Conservation (phyloP, 1,140 invertebrate genomes). For the Zaprionus vittiger region DNA sequence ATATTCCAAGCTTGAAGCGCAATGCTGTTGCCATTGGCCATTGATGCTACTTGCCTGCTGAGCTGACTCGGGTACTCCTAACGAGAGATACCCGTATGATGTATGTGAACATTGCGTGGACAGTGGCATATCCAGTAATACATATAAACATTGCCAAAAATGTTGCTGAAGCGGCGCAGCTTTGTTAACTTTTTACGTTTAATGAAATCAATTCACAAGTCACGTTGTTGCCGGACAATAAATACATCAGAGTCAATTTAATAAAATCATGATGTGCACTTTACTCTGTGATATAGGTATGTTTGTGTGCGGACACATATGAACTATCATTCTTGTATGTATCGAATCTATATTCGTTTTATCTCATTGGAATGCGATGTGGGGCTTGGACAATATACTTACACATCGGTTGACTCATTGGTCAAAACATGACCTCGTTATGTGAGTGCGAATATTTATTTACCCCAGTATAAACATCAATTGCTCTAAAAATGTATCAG, state of each 20-base stretch:
- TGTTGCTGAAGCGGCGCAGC: constrained; percentile 57
- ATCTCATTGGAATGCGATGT: constrained; percentile 76
- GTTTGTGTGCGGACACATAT: constrained; percentile 24
- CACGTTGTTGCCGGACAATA: constrained; percentile 84
- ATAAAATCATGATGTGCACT: constrained; percentile 84
- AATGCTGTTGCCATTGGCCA: constrained; percentile 69
- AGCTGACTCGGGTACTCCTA: constrained; percentile 54
- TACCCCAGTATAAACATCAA: constrained; percentile 47
- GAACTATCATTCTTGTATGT: constrained; percentile 45
- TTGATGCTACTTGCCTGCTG: constrained; percentile 56
- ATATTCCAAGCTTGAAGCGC: constrained; percentile 72
- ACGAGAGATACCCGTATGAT: constrained; percentile 76
- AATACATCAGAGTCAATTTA: constrained; percentile 84
- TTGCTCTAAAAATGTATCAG: constrained; percentile 69
- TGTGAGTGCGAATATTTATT: constrained; percentile 23
- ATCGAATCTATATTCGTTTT: constrained; percentile 75
- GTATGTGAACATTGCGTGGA: constrained; percentile 15
- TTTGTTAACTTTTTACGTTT: constrained; percentile 83
- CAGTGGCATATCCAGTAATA: constrained; percentile 19
- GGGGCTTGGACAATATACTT: constrained; percentile 34
- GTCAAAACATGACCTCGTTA: constrained; percentile 9
- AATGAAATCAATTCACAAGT: constrained; percentile 85
- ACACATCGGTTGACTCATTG: background rate
- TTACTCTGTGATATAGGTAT: constrained; percentile 62
- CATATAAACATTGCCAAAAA: constrained; percentile 74